A percentile compares a stretch with the other conserved stretches of the same genome.
These are phyloP conservation scores for Numida meleagris DNA, from an alignment of 2,113 vertebrate species.

Conservation along the genomic window DNA sequence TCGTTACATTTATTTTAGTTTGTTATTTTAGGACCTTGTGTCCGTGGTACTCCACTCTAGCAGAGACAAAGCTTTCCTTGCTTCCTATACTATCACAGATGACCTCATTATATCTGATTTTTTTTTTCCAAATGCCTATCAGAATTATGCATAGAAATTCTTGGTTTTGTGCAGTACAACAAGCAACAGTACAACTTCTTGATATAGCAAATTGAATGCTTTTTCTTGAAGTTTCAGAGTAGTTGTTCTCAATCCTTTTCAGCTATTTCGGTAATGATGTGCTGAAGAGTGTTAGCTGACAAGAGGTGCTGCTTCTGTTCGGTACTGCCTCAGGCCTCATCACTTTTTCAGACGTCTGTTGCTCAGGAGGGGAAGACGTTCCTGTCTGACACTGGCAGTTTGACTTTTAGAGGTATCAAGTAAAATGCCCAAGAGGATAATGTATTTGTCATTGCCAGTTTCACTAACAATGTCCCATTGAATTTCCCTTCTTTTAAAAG, in stretches of 20 bases:
- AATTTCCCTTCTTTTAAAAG: not conserved
- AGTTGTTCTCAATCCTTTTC: not conserved
- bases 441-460: not conserved
- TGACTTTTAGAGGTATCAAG: not conserved
- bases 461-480: not conserved
- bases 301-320: not conserved
- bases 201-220: not conserved
- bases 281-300: not conserved
- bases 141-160: not conserved
- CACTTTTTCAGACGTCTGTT: not conserved
- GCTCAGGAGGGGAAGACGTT: not conserved
- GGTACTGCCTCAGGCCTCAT: not conserved
- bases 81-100: not conserved
- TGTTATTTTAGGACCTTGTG: not conserved
- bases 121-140: not conserved
- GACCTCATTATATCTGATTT: not conserved
- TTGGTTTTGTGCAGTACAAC: not conserved
- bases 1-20: not conserved
- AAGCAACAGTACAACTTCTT: rapidly evolving
- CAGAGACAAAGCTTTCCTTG: not conserved
- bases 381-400: not conserved
- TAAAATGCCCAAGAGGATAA: not conserved
- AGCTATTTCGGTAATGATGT: not conserved
- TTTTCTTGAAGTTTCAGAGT: not conserved
- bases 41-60: not conserved